These are phyloP conservation scores for Loripinus fragilis DNA, from an alignment of 2,888 invertebrate genomes.

Conservation along the genomic window DNA sequence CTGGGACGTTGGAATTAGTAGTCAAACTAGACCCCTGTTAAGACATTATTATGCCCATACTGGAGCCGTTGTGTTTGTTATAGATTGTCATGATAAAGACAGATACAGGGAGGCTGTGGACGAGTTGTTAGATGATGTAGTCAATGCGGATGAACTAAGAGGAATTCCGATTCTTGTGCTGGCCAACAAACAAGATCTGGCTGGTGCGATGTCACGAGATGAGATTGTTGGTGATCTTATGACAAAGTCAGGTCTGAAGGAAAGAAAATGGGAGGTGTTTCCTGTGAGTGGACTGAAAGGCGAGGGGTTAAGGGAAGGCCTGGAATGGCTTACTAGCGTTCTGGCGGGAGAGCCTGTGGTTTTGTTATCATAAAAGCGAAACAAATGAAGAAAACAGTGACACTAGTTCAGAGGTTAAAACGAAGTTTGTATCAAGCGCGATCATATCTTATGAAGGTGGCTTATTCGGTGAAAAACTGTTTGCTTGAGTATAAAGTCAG, in stretches of 20 bases:
- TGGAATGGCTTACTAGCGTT: constrained; percentile 52
- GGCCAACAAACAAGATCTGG: constrained; percentile 69
- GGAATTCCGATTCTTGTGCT: constrained; percentile 52
- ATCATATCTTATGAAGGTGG: neutral
- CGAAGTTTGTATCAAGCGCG: neutral
- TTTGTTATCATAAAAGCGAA: neutral
- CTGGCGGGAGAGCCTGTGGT: neutral
- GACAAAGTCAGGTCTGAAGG: neutral
- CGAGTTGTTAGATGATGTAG: constrained; percentile 32
- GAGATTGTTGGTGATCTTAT: constrained; percentile 55
- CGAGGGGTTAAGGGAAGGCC: constrained; percentile 51
- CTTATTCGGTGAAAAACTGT: no score
- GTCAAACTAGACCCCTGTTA: constrained; percentile 53
- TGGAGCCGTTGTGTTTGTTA: constrained; percentile 61
- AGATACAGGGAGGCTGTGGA: constrained; percentile 49
- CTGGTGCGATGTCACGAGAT: constrained; percentile 41
- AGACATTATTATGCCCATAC: constrained; percentile 59
- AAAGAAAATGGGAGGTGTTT: constrained; percentile 42
- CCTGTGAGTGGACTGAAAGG: constrained; percentile 43
- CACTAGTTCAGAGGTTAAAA: neutral
- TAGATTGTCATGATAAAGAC: constrained; percentile 67
- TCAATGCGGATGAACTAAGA: constrained; percentile 49
- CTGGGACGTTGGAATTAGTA: constrained; percentile 66
- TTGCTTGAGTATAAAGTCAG: no score
- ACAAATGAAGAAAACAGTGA: neutral